Percentiles rank a stretch among this genome's conserved stretches.
phyloP scores from a whole-genome alignment of 2,888 invertebrate species.

The Acanthoscelides obtectus region DNA sequence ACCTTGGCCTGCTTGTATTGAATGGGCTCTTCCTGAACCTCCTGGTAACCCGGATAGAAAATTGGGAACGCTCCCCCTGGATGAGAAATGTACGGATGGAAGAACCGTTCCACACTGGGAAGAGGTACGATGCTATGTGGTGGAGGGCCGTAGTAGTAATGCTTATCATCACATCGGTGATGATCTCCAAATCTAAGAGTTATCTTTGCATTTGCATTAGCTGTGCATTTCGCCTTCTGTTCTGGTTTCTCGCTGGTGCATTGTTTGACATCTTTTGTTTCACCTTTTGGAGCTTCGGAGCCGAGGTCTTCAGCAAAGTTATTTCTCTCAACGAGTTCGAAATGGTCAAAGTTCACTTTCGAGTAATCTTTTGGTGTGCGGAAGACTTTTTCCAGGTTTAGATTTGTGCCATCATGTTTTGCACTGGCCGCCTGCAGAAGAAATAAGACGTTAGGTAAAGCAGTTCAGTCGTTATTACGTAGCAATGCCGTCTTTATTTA shows the following conservation, averaged over 20 bases:
- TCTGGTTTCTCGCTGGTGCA: conserved; percentile 10
- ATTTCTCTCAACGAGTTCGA: conserved; percentile 35
- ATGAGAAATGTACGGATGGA: neutral
- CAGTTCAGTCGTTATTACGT: no score
- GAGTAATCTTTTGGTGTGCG: conserved; percentile 32
- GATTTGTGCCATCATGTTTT: conserved; percentile 7
- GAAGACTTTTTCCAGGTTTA: conserved; percentile 29
- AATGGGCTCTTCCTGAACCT: neutral
- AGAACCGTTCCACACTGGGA: neutral
- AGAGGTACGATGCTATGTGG: neutral
- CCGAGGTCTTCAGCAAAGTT: conserved; percentile 23
- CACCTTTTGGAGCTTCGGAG: neutral
- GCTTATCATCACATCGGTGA: neutral
- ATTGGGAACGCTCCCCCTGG: neutral
- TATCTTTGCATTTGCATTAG: conserved; percentile 31
- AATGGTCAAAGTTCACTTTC: conserved; percentile 33
- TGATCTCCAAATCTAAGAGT: conserved; percentile 28
- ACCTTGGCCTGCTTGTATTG: neutral
- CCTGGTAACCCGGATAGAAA: neutral
- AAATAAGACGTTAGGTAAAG: no score
- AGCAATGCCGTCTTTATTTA: no score
- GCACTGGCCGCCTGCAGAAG: neutral
- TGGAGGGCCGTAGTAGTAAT: neutral
- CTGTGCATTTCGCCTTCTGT: conserved; percentile 22
- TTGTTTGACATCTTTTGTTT: neutral